Evolutionary conservation across 2,888 invertebrate species (phyloP), one percentile per base, ranked within the genome.

Genomic region (Monopis laevigella): DNA sequence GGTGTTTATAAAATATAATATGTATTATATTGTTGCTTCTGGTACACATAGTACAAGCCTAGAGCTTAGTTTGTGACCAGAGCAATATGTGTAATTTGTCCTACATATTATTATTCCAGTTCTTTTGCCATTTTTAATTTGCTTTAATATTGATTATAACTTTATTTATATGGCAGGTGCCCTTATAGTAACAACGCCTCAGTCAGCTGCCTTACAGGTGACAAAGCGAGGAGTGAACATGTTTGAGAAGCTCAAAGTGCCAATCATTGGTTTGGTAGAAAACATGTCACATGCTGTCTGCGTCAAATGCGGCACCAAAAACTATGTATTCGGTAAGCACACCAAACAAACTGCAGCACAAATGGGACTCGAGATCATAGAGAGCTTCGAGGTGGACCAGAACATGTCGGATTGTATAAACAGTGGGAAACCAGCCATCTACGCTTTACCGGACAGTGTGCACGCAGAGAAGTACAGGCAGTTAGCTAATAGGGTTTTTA

Each of bases 141-240:
- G n/a, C n/a, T n/a, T n/a, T n/a, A n/a, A n/a, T n/a, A n/a, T n/a
- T n/a, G n/a, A n/a, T n/a, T n/a, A n/a, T n/a, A n/a, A n/a, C n/a
- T n/a, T n/a, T n/a, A n/a, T n/a, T n/a, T n/a, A n/a, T n/a, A 24
- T 62, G 60, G 32, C 60, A 88, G 91, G 93, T 12, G 93, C 90
- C 3, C 59, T 98, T n/a, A 75, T 98, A 36, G 93, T 98, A 0
- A 94, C 96, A 6, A 98, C 96, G 0, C 96, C 97, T 0, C 97
- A 97, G 64, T 86, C 86, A 41, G 90, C 95, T 2, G 91, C 97
- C 0, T 61, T 96, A 4, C 87, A 94, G 59, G 95, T 97, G 16
- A 92, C 95, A 0, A 83, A 86, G 53, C 85, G 93, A 51, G 96
- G 96, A 8, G 89, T 91, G 0, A 87, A 87, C 51, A 96, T 98